Evolutionary conservation across 2,888 invertebrate species (phyloP).

Genomic region (Lysandra bellargus): DNA sequence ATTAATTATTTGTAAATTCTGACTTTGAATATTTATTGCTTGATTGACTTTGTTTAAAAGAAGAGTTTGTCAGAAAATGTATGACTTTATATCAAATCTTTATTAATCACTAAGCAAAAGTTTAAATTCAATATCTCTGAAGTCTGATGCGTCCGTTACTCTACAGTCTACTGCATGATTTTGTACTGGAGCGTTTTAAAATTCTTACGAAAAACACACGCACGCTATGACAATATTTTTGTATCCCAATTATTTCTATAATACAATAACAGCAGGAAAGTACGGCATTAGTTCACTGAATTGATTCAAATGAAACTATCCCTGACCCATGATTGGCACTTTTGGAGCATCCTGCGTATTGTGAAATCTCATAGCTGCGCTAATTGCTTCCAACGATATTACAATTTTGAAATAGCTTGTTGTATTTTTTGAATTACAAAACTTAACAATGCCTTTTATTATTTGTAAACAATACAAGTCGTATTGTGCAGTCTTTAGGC

Average conservation of each 20-base stretch:
- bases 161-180: too few species aligned
- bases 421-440: neutral
- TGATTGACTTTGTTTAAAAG: too few species aligned
- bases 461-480: neutral
- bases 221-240: neutral
- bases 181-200: neutral
- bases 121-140: too few species aligned
- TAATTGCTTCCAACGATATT: constrained; percentile 5
- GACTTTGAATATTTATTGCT: too few species aligned
- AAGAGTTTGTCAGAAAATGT: too few species aligned
- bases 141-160: too few species aligned
- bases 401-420: neutral
- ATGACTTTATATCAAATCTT: too few species aligned
- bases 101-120: too few species aligned
- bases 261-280: neutral
- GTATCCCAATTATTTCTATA: neutral
- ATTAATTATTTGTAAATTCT: too few species aligned
- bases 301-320: constrained; percentile 3
- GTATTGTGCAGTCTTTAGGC: neutral
- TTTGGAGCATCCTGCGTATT: neutral
- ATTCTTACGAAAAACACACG: neutral
- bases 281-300: neutral
- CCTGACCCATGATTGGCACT: neutral
- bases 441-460: too few species aligned
- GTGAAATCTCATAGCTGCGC: constrained; percentile 8